Conservation (phyloP, 2,888 invertebrate species). For the Plemyria rubiginata region DNA sequence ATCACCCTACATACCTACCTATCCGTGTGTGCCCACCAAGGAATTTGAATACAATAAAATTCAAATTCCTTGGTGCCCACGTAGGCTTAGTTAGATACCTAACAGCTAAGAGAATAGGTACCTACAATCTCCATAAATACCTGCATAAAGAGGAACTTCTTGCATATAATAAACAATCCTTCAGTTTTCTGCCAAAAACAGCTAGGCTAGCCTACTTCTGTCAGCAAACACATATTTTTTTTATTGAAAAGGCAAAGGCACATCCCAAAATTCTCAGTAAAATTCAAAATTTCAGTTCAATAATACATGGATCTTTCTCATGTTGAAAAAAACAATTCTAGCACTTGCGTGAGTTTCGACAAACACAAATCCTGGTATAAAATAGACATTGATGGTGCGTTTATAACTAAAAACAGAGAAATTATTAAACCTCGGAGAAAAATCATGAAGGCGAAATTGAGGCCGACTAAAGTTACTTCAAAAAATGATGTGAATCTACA, state of each 20-base stretch:
- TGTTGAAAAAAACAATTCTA: neutral
- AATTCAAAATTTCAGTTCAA: constrained; percentile 1
- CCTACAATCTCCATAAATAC: too few relatives aligned
- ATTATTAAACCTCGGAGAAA: constrained; percentile 4
- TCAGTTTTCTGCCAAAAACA: constrained; percentile 5
- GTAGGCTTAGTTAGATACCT: too few relatives aligned
- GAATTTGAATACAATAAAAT: too few relatives aligned
- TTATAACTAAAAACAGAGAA: constrained; percentile 44
- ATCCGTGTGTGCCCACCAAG: too few relatives aligned
- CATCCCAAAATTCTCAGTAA: constrained; percentile 8
- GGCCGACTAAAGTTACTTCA: neutral
- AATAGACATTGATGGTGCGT: constrained; percentile 52
- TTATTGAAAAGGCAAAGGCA: neutral
- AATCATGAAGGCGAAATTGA: constrained; percentile 21
- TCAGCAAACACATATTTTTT: neutral
- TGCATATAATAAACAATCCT: neutral
- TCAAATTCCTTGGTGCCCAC: too few relatives aligned
- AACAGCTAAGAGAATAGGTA: too few relatives aligned
- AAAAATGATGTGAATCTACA: constrained; percentile 1
- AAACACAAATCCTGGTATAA: constrained; percentile 62
- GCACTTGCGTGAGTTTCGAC: constrained; percentile 33
- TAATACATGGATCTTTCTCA: constrained; percentile 18
- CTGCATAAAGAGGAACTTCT: too few relatives aligned
- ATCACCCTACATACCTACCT: too few relatives aligned
- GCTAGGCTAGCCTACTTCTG: too few relatives aligned